These are phyloP conservation scores for Charina bottae DNA, from an alignment of 2,113 vertebrate species.

Conservation along the genomic window DNA sequence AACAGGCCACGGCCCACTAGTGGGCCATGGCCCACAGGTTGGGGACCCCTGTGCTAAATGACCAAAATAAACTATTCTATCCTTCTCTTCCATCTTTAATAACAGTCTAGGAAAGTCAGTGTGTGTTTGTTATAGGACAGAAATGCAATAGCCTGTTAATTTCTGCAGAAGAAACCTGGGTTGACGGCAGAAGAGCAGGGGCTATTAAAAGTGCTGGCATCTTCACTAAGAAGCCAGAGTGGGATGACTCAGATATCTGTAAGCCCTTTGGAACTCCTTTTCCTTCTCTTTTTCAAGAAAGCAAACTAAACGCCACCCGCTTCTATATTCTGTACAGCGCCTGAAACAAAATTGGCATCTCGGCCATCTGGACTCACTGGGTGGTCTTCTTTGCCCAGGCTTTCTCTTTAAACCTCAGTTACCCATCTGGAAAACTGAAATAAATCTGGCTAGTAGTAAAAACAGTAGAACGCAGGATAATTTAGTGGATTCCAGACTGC, in stretches of 20 bases:
- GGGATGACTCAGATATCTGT: not conserved
- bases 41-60: not conserved
- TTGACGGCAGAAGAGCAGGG: not conserved
- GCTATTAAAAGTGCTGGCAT: slow-evolving; percentile 1
- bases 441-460: not conserved
- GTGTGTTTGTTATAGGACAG: not conserved
- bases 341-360: slow-evolving; percentile 10
- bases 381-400: slow-evolving; percentile 5
- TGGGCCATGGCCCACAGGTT: no score
- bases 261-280: not conserved
- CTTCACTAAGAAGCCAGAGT: not conserved
- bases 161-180: not conserved
- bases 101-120: not conserved
- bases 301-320: not conserved
- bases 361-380: not conserved
- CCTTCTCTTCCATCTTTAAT: not conserved
- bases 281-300: not conserved
- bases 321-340: slow-evolving; percentile 4
- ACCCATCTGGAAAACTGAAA: slow-evolving; percentile 14
- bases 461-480: not conserved
- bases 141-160: not conserved
- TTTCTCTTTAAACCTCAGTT: not conserved
- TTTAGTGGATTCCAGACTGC: not conserved
- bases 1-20: no score
- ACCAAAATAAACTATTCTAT: not conserved